These are phyloP conservation scores for Argentina silus DNA, from an alignment of 2,797 vertebrate species.

Conservation along the genomic window DNA sequence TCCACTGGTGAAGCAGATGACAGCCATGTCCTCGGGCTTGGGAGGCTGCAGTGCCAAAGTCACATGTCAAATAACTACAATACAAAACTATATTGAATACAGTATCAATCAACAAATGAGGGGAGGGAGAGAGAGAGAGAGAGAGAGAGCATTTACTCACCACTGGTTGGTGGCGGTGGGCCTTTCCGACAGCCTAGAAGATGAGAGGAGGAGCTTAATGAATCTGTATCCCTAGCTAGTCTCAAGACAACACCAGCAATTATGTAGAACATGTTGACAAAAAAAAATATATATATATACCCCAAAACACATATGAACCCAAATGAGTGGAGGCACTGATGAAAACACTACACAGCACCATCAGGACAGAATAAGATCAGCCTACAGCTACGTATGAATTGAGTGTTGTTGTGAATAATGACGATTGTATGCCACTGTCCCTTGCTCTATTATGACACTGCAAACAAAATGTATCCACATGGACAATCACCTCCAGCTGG, in stretches of 20 bases:
- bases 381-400: too few species aligned
- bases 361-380: too few species aligned
- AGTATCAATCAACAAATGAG: not conserved
- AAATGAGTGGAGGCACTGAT: not conserved
- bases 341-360: too few species aligned
- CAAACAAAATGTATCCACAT: too few species aligned
- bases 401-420: too few species aligned
- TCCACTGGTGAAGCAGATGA: constrained; percentile 93
- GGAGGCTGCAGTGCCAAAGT: constrained; percentile 76
- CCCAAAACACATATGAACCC: not conserved
- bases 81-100: not conserved
- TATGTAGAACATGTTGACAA: not conserved
- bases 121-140: not conserved
- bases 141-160: constrained; percentile 60
- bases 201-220: not conserved
- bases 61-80: not conserved
- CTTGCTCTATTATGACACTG: too few species aligned
- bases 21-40: constrained; percentile 83
- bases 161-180: constrained; percentile 63
- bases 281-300: not conserved
- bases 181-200: constrained; percentile 71
- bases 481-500: constrained; percentile 83
- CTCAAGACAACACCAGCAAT: not conserved
- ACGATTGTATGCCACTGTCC: too few species aligned
- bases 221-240: not conserved